Evolutionary conservation across 2,113 vertebrate genomes (phyloP).

Genomic region (Tyto alba): DNA sequence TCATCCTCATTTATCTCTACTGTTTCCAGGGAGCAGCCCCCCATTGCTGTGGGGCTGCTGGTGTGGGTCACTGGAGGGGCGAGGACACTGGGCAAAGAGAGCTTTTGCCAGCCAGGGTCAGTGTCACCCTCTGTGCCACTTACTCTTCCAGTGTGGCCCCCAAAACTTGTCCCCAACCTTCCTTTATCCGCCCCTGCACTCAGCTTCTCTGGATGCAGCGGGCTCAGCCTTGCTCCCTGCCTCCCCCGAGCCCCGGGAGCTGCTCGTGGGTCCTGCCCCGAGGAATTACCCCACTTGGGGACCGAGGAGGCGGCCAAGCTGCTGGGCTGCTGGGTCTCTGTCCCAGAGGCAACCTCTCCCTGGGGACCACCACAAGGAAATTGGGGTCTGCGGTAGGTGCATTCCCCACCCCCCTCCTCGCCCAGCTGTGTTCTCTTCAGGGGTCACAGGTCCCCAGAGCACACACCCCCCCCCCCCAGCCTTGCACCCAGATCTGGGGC

Average conservation of each 20-base stretch:
- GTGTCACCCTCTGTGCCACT: not conserved
- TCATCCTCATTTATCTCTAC: not conserved
- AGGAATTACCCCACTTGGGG: not conserved
- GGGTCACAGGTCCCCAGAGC: not conserved
- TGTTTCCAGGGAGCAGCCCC: not conserved
- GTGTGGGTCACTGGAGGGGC: accelerated
- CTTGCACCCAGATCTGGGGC: not conserved
- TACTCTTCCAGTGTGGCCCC: not conserved
- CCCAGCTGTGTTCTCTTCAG: not conserved
- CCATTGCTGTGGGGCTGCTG: not conserved
- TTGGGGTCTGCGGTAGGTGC: not conserved
- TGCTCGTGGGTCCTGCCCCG: not conserved
- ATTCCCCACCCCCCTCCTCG: not conserved
- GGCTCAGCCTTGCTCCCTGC: not conserved
- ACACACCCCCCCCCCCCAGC: not conserved
- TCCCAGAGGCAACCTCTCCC: not conserved
- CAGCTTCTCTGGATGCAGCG: accelerated
- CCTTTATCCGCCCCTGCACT: not conserved
- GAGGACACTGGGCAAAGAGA: not conserved
- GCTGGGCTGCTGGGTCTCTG: accelerated
- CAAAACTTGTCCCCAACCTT: too few species aligned
- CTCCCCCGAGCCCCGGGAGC: not conserved
- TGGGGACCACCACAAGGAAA: not conserved
- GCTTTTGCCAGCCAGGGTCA: not conserved
- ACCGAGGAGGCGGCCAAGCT: accelerated